These are phyloP conservation scores for Caenorhabditis brenneri DNA, from an alignment of 1,140 invertebrate species.

Conservation along the genomic window DNA sequence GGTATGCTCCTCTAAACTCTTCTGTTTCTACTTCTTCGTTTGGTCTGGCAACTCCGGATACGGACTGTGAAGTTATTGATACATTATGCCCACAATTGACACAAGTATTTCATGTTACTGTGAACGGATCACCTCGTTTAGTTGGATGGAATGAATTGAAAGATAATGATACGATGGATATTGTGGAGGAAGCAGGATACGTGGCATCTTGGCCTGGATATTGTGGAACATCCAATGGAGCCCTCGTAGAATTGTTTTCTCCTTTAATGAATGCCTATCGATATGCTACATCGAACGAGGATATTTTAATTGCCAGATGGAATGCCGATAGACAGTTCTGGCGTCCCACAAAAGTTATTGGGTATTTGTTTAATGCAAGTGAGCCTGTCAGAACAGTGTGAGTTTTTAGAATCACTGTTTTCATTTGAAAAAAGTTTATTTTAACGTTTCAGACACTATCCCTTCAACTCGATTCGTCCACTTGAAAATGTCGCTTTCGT, in stretches of 20 bases:
- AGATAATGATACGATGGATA: background rate
- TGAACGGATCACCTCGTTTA: background rate
- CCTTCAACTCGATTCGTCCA: background rate
- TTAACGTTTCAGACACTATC: conserved; percentile 24
- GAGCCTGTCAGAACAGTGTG: background rate
- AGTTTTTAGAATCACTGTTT: background rate
- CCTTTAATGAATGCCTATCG: background rate
- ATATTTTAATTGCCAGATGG: conserved; percentile 8
- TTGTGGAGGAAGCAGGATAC: conserved; percentile 8
- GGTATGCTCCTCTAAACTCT: background rate
- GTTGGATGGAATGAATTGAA: background rate
- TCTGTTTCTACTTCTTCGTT: background rate
- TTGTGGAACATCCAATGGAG: conserved; percentile 15
- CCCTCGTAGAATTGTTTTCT: conserved; percentile 16
- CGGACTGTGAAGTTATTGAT: conserved; percentile 26
- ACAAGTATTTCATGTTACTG: conserved; percentile 22
- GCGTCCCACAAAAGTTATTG: background rate
- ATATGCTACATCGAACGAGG: conserved; percentile 14
- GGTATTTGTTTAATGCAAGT: conserved; percentile 9
- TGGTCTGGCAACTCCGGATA: conserved; percentile 10
- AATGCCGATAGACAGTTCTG: conserved; percentile 11
- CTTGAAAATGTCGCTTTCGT: background rate
- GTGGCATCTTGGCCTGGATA: conserved; percentile 27
- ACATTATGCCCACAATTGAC: background rate
- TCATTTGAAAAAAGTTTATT: too few relatives aligned